phyloP scores from a whole-genome alignment of 2,113 vertebrate genomes.

The Grus americana region DNA sequence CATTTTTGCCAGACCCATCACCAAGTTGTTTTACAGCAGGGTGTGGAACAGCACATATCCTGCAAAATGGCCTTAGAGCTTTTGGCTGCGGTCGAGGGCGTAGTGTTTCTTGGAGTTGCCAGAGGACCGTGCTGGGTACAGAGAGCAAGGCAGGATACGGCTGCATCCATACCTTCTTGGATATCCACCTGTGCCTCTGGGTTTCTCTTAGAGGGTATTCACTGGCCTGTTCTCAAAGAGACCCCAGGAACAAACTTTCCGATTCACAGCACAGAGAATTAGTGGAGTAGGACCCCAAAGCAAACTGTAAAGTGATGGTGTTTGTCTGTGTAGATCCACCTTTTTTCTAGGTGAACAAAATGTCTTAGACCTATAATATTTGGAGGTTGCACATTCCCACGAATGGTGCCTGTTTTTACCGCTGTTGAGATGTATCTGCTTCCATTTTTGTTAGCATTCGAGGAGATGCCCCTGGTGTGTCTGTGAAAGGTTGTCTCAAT shows the following conservation, averaged over 20 bases:
- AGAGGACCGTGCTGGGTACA: neutral
- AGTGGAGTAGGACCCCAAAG: neutral
- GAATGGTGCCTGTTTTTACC: neutral
- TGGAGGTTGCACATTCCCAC: neutral
- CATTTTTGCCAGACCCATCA: neutral
- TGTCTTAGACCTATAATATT: neutral
- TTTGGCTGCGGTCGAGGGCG: rapidly evolving
- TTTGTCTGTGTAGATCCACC: neutral
- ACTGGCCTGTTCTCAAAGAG: neutral
- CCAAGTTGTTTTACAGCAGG: neutral
- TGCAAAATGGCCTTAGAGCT: neutral
- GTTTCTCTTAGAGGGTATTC: neutral
- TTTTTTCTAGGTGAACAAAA: neutral
- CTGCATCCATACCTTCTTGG: neutral
- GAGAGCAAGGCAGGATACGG: rapidly evolving
- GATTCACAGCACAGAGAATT: neutral
- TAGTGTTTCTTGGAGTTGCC: neutral
- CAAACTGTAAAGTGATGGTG: neutral
- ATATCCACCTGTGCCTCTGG: neutral
- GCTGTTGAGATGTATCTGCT: neutral
- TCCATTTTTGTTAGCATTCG: neutral
- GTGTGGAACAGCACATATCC: rapidly evolving
- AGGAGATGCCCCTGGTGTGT: neutral
- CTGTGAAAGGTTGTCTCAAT: neutral
- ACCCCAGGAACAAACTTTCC: neutral